Evolutionary conservation across 2,888 invertebrate genomes (phyloP).

Genomic region (Himalopsyche anomala): DNA sequence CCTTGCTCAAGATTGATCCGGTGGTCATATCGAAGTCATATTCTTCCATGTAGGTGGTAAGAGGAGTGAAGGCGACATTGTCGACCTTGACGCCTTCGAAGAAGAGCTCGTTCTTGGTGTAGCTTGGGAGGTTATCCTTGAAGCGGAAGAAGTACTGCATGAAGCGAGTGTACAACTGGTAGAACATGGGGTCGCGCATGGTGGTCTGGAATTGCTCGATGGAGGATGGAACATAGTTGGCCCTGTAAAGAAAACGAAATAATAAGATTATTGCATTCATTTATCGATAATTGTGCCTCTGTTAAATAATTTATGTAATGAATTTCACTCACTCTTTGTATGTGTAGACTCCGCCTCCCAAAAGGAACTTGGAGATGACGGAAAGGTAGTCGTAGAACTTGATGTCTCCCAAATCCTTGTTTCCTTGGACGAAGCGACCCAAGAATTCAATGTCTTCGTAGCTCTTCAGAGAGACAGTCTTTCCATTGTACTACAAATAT

Average conservation of each 20-base stretch:
- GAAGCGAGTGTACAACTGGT: slow-evolving; percentile 81
- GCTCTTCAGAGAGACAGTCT: slow-evolving; percentile 70
- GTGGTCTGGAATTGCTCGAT: slow-evolving; percentile 81
- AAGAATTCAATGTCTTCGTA: slow-evolving; percentile 76
- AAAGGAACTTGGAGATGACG: slow-evolving; percentile 74
- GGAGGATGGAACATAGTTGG: slow-evolving; percentile 78
- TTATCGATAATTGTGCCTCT: slow-evolving; percentile 79
- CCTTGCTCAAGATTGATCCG: slow-evolving; percentile 74
- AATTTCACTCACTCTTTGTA: neutral
- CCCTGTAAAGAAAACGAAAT: slow-evolving; percentile 68
- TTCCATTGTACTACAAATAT: slow-evolving; percentile 66
- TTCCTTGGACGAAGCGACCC: slow-evolving; percentile 78
- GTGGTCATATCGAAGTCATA: slow-evolving; percentile 82
- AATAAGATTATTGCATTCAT: slow-evolving; percentile 76
- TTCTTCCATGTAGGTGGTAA: slow-evolving; percentile 83
- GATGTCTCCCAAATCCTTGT: slow-evolving; percentile 71
- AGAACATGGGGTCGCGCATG: slow-evolving; percentile 85
- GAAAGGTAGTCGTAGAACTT: slow-evolving; percentile 77
- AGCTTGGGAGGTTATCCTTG: slow-evolving; percentile 79
- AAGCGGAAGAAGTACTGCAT: slow-evolving; percentile 77
- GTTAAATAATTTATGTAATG: no score
- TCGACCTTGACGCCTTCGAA: slow-evolving; percentile 82
- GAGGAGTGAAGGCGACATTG: slow-evolving; percentile 79
- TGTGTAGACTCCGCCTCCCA: slow-evolving; percentile 67
- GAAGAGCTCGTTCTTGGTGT: slow-evolving; percentile 79